phyloP scores from a whole-genome alignment of 2,113 vertebrate species.

The Cryptoleucopteryx plumbea region DNA sequence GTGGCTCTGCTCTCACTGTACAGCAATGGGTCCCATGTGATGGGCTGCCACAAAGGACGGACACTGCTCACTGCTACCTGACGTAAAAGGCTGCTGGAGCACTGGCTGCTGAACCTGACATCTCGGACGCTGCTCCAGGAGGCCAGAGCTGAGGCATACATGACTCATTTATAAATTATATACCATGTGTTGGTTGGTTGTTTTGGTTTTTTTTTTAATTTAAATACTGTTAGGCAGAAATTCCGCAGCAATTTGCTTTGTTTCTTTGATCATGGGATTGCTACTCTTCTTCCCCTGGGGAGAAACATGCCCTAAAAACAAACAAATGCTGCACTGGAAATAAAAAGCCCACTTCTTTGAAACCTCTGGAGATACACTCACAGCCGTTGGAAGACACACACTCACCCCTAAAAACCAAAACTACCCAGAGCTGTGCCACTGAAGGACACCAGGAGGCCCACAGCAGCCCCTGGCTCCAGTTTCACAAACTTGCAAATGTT shows the following conservation, averaged over 20 bases:
- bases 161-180: background rate
- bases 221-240: conserved; percentile 16
- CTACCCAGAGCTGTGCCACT: background rate
- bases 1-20: background rate
- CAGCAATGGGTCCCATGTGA: background rate
- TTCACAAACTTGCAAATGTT: background rate
- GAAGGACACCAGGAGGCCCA: background rate
- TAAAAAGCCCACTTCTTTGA: background rate
- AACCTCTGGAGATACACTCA: background rate
- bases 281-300: background rate
- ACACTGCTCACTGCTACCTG: background rate
- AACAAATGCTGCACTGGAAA: background rate
- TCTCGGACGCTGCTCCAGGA: background rate
- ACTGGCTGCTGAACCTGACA: background rate
- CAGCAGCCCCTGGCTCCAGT: background rate
- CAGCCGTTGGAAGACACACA: background rate
- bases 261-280: conserved; percentile 5
- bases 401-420: background rate
- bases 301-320: conserved; percentile 38
- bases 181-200: background rate
- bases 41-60: background rate
- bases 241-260: background rate
- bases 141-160: background rate
- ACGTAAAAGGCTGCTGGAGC: background rate
- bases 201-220: background rate